Base-by-base conservation (phyloP, 2,888 invertebrate species). In the Dimorphilus gyrociliatus region DNA sequence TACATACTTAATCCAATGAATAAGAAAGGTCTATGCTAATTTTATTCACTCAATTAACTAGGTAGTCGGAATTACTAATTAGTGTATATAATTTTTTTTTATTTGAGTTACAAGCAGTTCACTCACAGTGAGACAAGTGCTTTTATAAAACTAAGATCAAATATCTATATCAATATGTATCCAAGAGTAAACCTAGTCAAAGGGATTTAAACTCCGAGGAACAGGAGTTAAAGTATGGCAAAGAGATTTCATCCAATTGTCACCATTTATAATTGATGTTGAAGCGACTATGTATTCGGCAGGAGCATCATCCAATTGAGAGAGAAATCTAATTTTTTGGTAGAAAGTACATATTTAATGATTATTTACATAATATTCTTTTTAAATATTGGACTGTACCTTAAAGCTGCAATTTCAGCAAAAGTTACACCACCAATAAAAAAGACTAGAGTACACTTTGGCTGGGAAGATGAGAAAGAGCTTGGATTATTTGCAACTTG, bases 381-480 rank as follows among this genome's bases (percentile, higher is more conserved):
- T 45, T 70, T 69, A 39, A 65, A 64, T 37, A 69, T 68, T 1
- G 70, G 66, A 2, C 72, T 57, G 41, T 70, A 72, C 24, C 72
- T 49, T 7, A 73, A 50, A 2, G 72, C 72, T n/a, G 72, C 67
- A 25, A 74, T 68, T 54, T 97, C 97, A 2, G 90, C 84, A 65
- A 78, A 85, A 0, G 94, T 97, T 55, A 90, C 84, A 0, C 97
- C 97, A 3, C 97, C 97, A 12, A 97, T 75, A 56, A 92, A 90
- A 61, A 90, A 85, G 1, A 97, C 84, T 1, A 94, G 66, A 6
- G 88, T 75, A 2, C 85, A 76, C 40, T 60, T 62, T 40, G 60
- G 60, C 28, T 65, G 50, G 29, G 63, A 62, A 43, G 59, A 54
- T 17, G 56, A 45, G 1, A 64, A 64, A 6, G 58, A 51, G 3